Base-by-base conservation (phyloP, 2,113 vertebrate species). In the Pseudonaja textilis region DNA sequence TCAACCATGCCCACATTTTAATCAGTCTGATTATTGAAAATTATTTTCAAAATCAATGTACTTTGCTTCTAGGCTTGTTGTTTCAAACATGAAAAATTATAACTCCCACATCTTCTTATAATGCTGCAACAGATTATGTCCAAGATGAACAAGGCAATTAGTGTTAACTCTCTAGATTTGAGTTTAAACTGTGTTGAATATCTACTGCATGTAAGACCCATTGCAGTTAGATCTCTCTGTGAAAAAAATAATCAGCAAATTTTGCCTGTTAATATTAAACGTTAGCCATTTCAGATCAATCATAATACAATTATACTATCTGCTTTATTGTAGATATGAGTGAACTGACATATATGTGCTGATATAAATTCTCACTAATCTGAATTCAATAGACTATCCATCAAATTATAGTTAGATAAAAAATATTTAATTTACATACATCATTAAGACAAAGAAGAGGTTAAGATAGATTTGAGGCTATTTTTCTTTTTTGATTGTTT, bases 301-400 rank as follows among this genome's bases (percentile, higher is more conserved):
- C 94, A 91, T 74, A 88, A 11, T 45, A 94, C 26, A 34, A 92
- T 4, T 91, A 88, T 11, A 25, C 85, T 54, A 89, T 45, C 90
- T 81, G 39, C 6, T 69, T 0, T 88, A 88, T 87, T 64, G 91
- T 88, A 94, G 81, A 47, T 50, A 20, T 52, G 91, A 64, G 90
- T 25, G 2, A 90, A 57, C 81, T 92, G 45, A 59, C 74, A 92
- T 90, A 94, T 89, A 45, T 56, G 81, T 74, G 34, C 34, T 92
- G 91, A 91, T 93, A 12, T 25, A 92, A 87, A 91, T 22, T 90
- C 26, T 74, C 47, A 45, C 89, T 94, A 92, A 93, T 95, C 90
- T 90, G 54, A 88, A 90, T 91, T 90, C 94, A 93, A 89, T 93
- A 90, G 87, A 22, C 34, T 86, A 87, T 92, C 92, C 16, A 81